Base-by-base conservation (phyloP, 2,797 vertebrate genomes). In the Chloroceryle amazona region DNA sequence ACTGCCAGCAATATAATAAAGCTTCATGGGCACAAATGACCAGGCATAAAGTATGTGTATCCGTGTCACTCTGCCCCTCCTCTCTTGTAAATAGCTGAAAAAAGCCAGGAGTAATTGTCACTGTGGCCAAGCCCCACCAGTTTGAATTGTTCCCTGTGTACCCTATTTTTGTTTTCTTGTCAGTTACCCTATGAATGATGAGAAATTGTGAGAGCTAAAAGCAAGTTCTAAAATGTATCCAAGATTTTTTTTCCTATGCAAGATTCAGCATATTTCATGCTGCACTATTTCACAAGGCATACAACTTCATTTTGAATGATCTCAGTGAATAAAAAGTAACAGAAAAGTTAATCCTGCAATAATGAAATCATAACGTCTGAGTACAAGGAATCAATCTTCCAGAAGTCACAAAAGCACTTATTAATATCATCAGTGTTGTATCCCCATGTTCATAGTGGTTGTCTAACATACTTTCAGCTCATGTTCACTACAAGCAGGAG, bases 361-460 rank as follows among this genome's bases (percentile, higher is more conserved):
- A 89, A 89, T 61, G 72, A 94, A 92, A 89, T 51, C 0, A 0
- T 75, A 90, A 92, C 14, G 81, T 35, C 87, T 26, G 7, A 91
- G 75, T 25, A 88, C n/a, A 81, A 68, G 41, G 65, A 96, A 92
- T 91, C 78, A 85, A 74, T 91, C 81, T 74, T 80, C 41, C 13
- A 74, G 16, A 80, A 62, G 33, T 62, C 72, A 85, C n/a, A 73
- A 62, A 89, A 68, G 72, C 51, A 81, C 25, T 93, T 71, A 15
- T 39, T 82, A 87, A 42, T 58, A 92, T 21, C 17, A 83, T 94
- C 72, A 74, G 91, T 55, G 46, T 85, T 97, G 94, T 90, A 94
- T 73, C 73, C 4, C 13, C 28, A 33, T 12, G 23, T 71, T 89
- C 71, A 86, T 74, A 86, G 87, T 5, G 41, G 76, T 49, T 74